Conservation (phyloP, 2,797 vertebrate genomes). For the Cossypha dichroa region DNA sequence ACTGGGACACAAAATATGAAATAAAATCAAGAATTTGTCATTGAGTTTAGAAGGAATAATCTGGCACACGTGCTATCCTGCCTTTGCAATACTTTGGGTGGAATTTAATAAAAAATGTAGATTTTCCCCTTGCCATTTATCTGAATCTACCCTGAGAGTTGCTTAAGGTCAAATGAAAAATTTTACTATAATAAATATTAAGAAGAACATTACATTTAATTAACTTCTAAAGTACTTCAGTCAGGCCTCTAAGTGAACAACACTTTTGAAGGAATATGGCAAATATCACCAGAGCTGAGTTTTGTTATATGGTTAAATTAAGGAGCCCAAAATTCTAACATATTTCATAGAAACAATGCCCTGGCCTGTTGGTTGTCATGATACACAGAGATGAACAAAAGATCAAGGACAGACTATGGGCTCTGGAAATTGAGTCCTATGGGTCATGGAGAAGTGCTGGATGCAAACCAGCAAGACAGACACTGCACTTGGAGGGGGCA, state of each 20-base stretch:
- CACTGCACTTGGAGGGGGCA: not conserved
- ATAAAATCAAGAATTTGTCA: not conserved
- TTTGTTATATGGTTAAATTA: not conserved
- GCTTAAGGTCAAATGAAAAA: constrained; percentile 53
- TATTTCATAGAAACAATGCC: not conserved
- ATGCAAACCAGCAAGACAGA: not conserved
- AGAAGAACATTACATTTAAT: constrained; percentile 63
- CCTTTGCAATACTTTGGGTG: not conserved
- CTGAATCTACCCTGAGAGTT: not conserved
- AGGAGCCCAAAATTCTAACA: not conserved
- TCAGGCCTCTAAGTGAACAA: constrained; percentile 33
- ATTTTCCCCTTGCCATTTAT: constrained; percentile 27
- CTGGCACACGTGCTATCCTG: not conserved
- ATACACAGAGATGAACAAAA: not conserved
- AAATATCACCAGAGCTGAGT: not conserved
- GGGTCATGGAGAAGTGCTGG: not conserved
- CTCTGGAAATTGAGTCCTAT: not conserved
- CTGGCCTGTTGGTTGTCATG: not conserved
- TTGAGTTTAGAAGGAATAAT: not conserved
- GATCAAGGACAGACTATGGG: not conserved
- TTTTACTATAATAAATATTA: constrained; percentile 60
- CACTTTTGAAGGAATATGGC: constrained; percentile 7
- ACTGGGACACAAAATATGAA: not conserved
- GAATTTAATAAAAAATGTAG: constrained; percentile 41
- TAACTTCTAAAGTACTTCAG: constrained; percentile 55